Percentiles rank a stretch among this genome's conserved stretches.
Conservation (phyloP, 2,888 invertebrate species). For the Drosophila pullipes region DNA sequence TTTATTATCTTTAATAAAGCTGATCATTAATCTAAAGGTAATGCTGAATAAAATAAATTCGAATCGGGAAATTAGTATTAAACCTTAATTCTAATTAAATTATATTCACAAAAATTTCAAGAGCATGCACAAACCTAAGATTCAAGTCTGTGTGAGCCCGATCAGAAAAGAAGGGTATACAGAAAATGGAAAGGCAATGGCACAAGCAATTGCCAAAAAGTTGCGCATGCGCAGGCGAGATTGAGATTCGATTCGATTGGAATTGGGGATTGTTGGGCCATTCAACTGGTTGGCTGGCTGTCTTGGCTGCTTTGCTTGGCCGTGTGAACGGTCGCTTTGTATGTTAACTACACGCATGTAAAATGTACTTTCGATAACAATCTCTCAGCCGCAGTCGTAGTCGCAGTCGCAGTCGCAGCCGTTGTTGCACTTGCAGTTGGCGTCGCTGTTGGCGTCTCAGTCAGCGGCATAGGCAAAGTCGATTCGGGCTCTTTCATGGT, state of each 20-base stretch:
- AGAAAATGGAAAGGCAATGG: constrained; percentile 72
- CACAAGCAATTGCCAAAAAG: constrained; percentile 61
- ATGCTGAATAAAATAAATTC: neutral
- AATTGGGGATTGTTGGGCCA: constrained; percentile 59
- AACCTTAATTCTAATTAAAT: neutral
- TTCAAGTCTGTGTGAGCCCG: neutral
- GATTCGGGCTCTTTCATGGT: constrained; percentile 73
- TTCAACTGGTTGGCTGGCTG: constrained; percentile 54
- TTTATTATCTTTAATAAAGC: neutral
- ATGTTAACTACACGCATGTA: constrained; percentile 80
- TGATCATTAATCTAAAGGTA: neutral
- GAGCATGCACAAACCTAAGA: neutral
- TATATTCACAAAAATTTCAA: neutral
- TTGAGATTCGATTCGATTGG: constrained; percentile 72
- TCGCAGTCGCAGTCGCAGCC: constrained; percentile 21
- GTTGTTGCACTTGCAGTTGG: constrained; percentile 15
- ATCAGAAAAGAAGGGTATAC: constrained; percentile 47
- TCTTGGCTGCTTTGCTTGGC: constrained; percentile 45
- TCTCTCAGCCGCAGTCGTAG: constrained; percentile 49
- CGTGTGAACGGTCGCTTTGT: constrained; percentile 78
- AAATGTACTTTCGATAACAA: constrained; percentile 79
- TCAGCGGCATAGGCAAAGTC: constrained; percentile 60
- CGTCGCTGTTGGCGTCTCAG: constrained; percentile 17
- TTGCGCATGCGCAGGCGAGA: constrained; percentile 72
- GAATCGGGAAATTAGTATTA: neutral